Conservation (phyloP, 2,113 vertebrate species). For the Cettia cetti region DNA sequence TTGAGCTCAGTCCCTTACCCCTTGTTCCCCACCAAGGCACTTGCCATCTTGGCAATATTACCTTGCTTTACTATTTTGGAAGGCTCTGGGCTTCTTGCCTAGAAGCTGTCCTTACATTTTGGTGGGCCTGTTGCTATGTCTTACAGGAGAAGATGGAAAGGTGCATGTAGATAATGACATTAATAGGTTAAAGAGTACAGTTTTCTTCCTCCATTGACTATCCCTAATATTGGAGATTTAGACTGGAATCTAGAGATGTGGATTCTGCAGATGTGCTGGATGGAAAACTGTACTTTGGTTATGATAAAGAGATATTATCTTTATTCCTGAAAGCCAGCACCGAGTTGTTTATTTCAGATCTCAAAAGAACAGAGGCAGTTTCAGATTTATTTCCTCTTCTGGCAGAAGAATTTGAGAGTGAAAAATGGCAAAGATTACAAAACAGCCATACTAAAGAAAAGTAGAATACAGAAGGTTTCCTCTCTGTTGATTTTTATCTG, state of each 20-base stretch:
- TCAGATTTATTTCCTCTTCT: conserved; percentile 34
- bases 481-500: neutral
- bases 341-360: neutral
- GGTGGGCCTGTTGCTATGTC: neutral
- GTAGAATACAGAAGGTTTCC: neutral
- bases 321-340: neutral
- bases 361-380: neutral
- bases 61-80: neutral
- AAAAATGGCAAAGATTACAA: neutral
- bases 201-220: neutral
- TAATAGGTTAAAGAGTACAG: neutral
- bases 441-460: neutral
- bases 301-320: neutral
- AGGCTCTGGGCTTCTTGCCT: neutral
- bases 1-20: neutral
- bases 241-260: neutral
- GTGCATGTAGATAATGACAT: neutral
- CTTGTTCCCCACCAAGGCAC: neutral
- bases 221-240: neutral
- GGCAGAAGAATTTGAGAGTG: neutral
- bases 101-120: neutral
- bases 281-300: neutral
- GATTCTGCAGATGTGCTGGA: neutral
- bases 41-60: neutral
- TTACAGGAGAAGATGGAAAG: neutral